Evolutionary conservation across 2,113 vertebrate genomes (phyloP).

Genomic region (Malurus melanocephalus): DNA sequence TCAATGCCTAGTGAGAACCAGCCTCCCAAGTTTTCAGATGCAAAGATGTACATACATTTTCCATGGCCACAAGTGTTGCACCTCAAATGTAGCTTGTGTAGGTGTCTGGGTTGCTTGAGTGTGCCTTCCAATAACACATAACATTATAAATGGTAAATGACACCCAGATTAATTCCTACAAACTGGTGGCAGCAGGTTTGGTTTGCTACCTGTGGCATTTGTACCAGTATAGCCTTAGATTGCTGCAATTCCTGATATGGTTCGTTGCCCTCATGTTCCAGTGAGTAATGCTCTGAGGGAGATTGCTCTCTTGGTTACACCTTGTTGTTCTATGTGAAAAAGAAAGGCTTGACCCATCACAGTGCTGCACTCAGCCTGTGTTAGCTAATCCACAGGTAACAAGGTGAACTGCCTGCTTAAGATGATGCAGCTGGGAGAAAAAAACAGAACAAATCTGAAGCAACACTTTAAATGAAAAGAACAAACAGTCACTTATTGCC

Average conservation of each 20-base stretch:
- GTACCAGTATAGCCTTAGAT: background rate
- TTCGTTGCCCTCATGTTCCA: background rate
- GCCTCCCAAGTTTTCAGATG: background rate
- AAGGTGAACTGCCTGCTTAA: background rate
- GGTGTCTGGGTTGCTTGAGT: background rate
- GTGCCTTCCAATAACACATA: background rate
- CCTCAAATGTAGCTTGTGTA: background rate
- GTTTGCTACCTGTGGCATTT: background rate
- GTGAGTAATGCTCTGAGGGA: background rate
- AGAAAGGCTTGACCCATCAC: background rate
- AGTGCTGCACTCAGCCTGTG: background rate
- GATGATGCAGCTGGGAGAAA: background rate
- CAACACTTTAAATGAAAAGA: background rate
- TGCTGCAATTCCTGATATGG: background rate
- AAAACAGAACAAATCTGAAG: background rate
- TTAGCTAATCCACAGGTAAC: background rate
- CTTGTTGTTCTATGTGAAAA: background rate
- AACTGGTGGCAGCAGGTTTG: conserved; percentile 23
- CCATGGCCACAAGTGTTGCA: background rate
- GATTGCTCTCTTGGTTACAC: conserved; percentile 32
- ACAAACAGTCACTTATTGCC: background rate
- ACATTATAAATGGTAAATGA: background rate
- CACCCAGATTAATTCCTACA: background rate
- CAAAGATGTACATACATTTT: background rate
- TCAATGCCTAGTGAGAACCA: background rate